Evolutionary conservation across 2,113 vertebrate genomes (phyloP).

Genomic region (Toxotes jaculatrix): DNA sequence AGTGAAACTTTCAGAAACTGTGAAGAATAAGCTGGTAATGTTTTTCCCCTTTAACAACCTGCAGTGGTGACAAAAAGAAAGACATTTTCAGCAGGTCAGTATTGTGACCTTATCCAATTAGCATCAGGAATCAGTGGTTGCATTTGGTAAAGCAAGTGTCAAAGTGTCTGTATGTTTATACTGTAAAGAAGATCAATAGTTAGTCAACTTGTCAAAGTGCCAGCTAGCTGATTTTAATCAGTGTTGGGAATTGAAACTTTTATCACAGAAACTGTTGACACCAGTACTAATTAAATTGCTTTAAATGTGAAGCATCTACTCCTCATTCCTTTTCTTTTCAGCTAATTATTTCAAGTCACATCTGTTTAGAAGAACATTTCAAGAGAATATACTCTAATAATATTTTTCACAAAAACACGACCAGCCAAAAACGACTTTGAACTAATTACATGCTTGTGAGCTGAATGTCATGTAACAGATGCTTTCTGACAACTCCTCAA

Average conservation of each 20-base stretch:
- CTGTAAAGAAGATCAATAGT: not conserved
- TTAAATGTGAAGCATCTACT: conserved; percentile 10
- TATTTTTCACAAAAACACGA: not conserved
- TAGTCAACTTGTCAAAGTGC: not conserved
- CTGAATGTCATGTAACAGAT: not conserved
- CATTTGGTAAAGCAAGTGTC: not conserved
- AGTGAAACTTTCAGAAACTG: not conserved
- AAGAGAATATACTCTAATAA: not conserved
- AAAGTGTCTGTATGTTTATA: not conserved
- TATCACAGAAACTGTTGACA: conserved; percentile 6
- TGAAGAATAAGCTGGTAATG: not conserved
- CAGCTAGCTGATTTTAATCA: conserved; percentile 2
- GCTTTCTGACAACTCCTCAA: not conserved
- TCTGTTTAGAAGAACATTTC: not conserved
- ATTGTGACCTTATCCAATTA: conserved; percentile 18
- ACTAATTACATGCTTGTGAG: not conserved
- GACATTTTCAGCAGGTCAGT: not conserved
- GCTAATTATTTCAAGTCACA: conserved; percentile 7
- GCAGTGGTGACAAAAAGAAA: not conserved
- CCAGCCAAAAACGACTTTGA: not conserved
- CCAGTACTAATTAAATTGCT: conserved; percentile 5
- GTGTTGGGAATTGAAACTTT: not conserved
- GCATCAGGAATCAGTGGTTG: conserved; percentile 6
- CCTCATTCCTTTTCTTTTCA: not conserved
- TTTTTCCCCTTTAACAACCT: not conserved